Evolutionary conservation across 2,797 vertebrate species (phyloP).

Genomic region (Semaprochilodus insignis): DNA sequence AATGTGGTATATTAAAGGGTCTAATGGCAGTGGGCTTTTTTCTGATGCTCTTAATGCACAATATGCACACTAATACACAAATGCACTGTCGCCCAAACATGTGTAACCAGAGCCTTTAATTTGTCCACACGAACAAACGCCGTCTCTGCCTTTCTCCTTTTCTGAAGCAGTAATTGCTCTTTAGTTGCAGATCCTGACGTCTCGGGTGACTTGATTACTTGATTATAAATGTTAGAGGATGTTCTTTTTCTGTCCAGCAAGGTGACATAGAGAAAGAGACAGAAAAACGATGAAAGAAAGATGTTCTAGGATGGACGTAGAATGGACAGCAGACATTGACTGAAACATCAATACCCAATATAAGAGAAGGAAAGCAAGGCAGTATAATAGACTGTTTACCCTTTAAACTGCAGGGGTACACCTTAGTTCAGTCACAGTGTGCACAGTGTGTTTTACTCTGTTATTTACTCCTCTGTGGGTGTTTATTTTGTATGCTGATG

Average conservation of each 20-base stretch:
- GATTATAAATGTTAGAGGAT: conserved; percentile 8
- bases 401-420: not conserved
- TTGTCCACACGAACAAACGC: conserved; percentile 21
- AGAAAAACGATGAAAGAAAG: not conserved
- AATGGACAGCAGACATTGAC: not conserved
- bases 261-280: not conserved
- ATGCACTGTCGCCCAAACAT: not conserved
- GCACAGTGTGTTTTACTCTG: too few relatives aligned
- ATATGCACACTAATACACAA: not conserved
- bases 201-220: conserved; percentile 14
- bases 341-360: conserved; percentile 9
- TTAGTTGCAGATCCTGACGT: not conserved
- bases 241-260: not conserved
- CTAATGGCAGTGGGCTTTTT: conserved; percentile 17
- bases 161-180: conserved; percentile 20
- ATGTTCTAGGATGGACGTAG: conserved; percentile 1
- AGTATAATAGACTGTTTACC: not conserved
- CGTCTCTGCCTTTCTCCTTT: conserved; percentile 13
- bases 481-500: too few relatives aligned
- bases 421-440: too few relatives aligned
- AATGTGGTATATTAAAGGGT: conserved; percentile 14
- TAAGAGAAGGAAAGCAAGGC: not conserved
- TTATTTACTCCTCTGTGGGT: too few relatives aligned
- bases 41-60: not conserved
- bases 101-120: conserved; percentile 25